Percentiles rank a stretch among this genome's conserved stretches.
phyloP scores from a whole-genome alignment of 2,113 vertebrate species.

The Cyanoderma ruficeps region DNA sequence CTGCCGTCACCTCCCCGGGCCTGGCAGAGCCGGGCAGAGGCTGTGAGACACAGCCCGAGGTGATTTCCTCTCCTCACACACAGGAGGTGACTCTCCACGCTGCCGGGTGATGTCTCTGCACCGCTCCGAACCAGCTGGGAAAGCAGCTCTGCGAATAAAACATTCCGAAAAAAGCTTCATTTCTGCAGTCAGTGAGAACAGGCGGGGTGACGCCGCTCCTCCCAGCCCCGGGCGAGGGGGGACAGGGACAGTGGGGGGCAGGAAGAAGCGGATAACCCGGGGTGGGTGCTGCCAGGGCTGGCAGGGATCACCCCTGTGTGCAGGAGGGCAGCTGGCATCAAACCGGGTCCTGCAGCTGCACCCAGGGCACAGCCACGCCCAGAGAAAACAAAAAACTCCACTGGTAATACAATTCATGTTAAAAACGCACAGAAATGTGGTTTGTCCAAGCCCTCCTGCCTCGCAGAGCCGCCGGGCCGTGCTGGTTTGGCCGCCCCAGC shows the following conservation, averaged over 20 bases:
- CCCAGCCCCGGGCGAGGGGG: accelerated
- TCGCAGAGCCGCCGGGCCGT: neutral
- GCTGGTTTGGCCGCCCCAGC: neutral
- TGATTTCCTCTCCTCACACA: neutral
- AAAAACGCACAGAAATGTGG: accelerated
- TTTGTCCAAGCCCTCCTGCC: accelerated
- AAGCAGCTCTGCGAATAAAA: neutral
- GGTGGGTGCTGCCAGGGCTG: neutral
- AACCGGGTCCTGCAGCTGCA: neutral
- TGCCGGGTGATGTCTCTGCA: neutral
- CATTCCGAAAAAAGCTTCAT: neutral
- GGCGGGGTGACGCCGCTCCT: accelerated
- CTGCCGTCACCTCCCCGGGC: neutral
- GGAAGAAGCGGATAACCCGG: neutral
- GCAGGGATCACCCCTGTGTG: accelerated
- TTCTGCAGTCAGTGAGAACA: accelerated
- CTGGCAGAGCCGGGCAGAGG: neutral
- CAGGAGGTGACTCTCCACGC: neutral
- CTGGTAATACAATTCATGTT: accelerated
- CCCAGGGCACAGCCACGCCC: neutral
- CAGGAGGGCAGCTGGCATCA: neutral
- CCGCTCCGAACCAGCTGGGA: neutral
- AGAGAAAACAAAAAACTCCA: accelerated
- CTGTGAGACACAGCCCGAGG: neutral
- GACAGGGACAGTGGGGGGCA: neutral